Evolutionary conservation across 2,113 vertebrate species (phyloP).

Genomic region (Megaptera novaeangliae): DNA sequence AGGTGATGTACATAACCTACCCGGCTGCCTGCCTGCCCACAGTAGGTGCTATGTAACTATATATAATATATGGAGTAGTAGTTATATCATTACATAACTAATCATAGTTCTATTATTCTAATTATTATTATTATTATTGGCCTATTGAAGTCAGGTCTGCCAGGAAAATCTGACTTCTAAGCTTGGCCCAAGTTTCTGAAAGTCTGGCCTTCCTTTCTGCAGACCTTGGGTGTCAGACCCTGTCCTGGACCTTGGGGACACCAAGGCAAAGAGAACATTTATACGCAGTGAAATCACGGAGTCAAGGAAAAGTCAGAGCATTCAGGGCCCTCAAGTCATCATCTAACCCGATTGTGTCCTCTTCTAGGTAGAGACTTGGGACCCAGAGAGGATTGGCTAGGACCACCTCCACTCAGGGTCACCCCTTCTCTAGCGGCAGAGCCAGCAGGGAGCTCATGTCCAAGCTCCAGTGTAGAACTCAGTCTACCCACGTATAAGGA

Average conservation of each 20-base stretch:
- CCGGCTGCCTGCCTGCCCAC: not conserved
- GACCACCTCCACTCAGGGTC: not conserved
- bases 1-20: not conserved
- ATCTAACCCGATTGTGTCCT: not conserved
- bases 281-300: fast-evolving
- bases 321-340: fast-evolving
- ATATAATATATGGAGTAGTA: no score
- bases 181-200: not conserved
- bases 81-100: not conserved
- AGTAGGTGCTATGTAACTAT: not conserved
- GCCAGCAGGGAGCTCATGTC: not conserved
- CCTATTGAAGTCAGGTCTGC: not conserved
- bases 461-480: not conserved
- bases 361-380: not conserved
- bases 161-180: not conserved
- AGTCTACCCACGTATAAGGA: not conserved
- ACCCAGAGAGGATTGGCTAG: not conserved
- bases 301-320: not conserved
- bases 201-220: not conserved
- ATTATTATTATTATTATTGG: not conserved
- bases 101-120: not conserved
- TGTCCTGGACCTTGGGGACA: not conserved
- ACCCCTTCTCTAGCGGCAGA: not conserved
- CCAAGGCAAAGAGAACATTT: not conserved
- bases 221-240: not conserved